Conservation (phyloP, 2,797 vertebrate genomes). For the Staurois parvus region DNA sequence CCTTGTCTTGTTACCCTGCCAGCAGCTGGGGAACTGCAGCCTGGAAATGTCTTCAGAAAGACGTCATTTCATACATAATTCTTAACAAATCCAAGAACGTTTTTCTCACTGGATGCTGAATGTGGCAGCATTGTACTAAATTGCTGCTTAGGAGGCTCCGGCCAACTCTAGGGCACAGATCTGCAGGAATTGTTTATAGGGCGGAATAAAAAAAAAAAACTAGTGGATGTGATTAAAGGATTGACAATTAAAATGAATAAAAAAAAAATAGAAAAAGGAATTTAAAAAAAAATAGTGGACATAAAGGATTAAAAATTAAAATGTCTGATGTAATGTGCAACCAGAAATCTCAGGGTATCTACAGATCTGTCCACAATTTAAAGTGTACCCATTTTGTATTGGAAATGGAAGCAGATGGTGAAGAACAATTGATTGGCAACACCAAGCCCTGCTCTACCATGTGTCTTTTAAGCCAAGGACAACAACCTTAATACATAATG, state of each 20-base stretch:
- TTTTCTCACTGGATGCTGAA: conserved; percentile 30
- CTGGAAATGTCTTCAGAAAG: conserved; percentile 24
- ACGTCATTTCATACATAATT: conserved; percentile 39
- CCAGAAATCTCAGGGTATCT: background rate
- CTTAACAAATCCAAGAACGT: conserved; percentile 25
- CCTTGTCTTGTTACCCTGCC: conserved; percentile 22
- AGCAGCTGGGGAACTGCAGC: conserved; percentile 12
- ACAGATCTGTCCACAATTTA: background rate
- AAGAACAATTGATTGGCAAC: too few species aligned
- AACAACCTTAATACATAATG: too few species aligned
- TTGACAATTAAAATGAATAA: background rate
- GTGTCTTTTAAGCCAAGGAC: too few species aligned
- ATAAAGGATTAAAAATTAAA: background rate
- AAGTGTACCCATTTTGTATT: background rate
- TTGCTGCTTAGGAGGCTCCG: background rate
- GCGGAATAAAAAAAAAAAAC: background rate
- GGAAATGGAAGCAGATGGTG: too few species aligned
- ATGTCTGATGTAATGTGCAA: background rate
- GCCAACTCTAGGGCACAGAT: background rate
- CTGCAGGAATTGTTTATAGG: background rate
- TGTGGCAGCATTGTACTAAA: background rate
- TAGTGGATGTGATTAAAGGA: background rate
- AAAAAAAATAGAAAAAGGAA: background rate
- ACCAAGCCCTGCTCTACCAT: too few species aligned
- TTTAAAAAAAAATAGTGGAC: background rate